Percentiles rank a stretch among this genome's conserved stretches.
phyloP scores from a whole-genome alignment of 1,140 invertebrate genomes.

The Marisa cornuarietis region DNA sequence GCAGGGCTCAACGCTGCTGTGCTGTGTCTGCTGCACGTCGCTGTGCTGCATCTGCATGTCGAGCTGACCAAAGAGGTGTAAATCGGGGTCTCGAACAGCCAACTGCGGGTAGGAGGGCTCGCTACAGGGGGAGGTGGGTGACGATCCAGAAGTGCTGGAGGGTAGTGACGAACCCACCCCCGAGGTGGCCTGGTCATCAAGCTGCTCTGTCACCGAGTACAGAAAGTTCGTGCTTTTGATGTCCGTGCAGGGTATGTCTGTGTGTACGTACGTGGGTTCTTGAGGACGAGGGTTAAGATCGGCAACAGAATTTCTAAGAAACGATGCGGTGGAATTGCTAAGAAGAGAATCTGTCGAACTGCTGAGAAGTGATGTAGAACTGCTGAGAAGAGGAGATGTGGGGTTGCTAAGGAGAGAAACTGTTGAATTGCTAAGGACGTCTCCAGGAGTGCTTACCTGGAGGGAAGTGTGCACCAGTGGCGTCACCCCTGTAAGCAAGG shows the following conservation, averaged over 20 bases:
- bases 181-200: slow-evolving; percentile 4
- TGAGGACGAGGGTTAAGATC: background rate
- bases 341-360: too few species aligned
- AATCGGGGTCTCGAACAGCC: background rate
- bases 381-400: background rate
- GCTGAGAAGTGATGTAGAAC: background rate
- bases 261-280: background rate
- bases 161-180: slow-evolving; percentile 1
- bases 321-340: background rate
- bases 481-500: too few species aligned
- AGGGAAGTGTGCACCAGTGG: background rate
- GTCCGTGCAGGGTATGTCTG: background rate
- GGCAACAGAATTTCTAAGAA: background rate
- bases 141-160: slow-evolving; percentile 4
- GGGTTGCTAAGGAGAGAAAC: background rate
- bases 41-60: background rate
- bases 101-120: too few species aligned
- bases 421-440: background rate
- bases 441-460: background rate
- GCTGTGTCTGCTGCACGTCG: background rate
- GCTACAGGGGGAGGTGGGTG: slow-evolving; percentile 13
- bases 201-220: background rate
- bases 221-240: background rate
- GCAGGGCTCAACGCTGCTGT: background rate
- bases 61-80: background rate